Evolutionary conservation across 2,797 vertebrate species (phyloP).

Genomic region (Coccyzus lansbergi): DNA sequence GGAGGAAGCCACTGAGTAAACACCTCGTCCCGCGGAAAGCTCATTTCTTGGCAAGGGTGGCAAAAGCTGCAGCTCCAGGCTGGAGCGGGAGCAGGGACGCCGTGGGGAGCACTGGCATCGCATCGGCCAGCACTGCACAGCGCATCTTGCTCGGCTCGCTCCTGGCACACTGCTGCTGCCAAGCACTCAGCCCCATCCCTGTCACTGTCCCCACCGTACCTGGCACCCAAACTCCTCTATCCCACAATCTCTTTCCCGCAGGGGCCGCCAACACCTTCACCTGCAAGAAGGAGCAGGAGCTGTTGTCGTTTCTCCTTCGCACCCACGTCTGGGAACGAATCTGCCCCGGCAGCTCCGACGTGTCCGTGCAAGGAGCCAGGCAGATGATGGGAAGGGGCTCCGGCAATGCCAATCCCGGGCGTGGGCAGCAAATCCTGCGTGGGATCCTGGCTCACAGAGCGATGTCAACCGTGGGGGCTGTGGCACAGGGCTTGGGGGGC

Average conservation of each 20-base stretch:
- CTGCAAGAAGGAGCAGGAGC: background rate
- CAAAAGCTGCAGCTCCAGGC: background rate
- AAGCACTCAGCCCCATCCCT: fast-evolving
- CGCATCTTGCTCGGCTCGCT: fast-evolving
- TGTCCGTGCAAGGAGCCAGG: background rate
- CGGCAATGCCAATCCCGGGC: background rate
- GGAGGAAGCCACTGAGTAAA: constrained; percentile 20
- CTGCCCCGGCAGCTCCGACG: background rate
- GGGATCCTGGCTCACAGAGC: fast-evolving
- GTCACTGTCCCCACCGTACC: fast-evolving
- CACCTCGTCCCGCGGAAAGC: background rate
- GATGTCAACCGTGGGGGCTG: fast-evolving
- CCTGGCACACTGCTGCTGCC: fast-evolving
- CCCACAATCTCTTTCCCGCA: background rate
- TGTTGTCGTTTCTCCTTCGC: background rate
- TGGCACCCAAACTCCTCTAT: background rate
- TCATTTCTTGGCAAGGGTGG: background rate
- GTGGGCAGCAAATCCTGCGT: background rate
- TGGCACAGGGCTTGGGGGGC: fast-evolving
- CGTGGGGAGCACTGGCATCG: background rate
- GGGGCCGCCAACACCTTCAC: background rate
- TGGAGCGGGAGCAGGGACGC: background rate
- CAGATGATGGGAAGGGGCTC: background rate
- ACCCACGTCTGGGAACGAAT: background rate
- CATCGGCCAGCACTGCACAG: fast-evolving